Base-by-base conservation (phyloP, 2,797 vertebrate species). In the Tolypeutes matacus region DNA sequence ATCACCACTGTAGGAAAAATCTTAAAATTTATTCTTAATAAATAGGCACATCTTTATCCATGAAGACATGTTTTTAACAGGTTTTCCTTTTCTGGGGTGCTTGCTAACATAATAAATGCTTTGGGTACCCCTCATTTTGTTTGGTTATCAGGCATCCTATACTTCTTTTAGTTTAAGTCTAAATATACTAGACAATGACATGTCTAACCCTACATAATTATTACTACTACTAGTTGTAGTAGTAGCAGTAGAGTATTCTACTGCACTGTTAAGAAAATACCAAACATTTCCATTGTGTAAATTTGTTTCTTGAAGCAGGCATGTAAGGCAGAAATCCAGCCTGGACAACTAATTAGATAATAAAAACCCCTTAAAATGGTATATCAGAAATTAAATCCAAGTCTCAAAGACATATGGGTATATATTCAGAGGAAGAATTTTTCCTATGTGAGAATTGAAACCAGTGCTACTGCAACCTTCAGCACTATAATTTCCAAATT, bases 401-500 rank as follows among this genome's bases (percentile, higher is more conserved):
- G 27, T 88, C 29, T 65, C 12, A 2, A 81, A 90, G 72, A 70
- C 46, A 25, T 23, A 46, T 18, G 84, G 64, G 77, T 69, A 9
- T 27, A 73, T 69, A 18, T 27, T 17, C 56, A 67, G 69, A 78
- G 34, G 62, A 60, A 39, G 69, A 73, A 78, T 72, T 77, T 65
- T 89, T 88, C 75, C 82, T 95, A 20, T 58, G 39, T 56, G 83
- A 92, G 69, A 86, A 51, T 1, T 90, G 53, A 96, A 93, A 82
- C 85, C 86, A 49, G 64, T 75, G 39, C 73, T 78, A 93, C 58
- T 70, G 51, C 3, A 56, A 81, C 62, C 89, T 60, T 34, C 11
- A 84, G 93, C 49, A n/a, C 87, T n/a, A 6, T 93, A 76, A 96
- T 95, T 96, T 96, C 94, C 60, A 96, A 94, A 96, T 96, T 93